phyloP scores from a whole-genome alignment of 2,888 invertebrate species.

The Emesis russula region DNA sequence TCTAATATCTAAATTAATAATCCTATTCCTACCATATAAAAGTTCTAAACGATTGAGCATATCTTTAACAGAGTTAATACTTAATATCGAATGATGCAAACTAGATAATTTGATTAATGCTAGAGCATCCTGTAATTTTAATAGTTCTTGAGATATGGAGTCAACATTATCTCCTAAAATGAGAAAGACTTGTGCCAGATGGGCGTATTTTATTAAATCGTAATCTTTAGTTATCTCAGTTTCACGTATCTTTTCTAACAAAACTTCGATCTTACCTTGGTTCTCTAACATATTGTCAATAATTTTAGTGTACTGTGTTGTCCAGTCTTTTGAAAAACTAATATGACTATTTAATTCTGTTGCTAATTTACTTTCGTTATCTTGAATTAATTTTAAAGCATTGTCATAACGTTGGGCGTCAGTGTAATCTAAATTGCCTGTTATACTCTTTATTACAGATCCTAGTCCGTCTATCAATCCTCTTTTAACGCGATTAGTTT shows the following conservation, averaged over 20 bases:
- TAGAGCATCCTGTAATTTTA: slow-evolving; percentile 68
- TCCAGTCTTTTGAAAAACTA: too few relatives aligned
- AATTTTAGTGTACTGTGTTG: too few relatives aligned
- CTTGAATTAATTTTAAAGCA: too few relatives aligned
- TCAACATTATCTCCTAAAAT: too few relatives aligned
- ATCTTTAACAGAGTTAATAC: slow-evolving; percentile 47
- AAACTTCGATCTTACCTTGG: slow-evolving; percentile 13
- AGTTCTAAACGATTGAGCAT: slow-evolving; percentile 61
- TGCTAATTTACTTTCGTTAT: too few relatives aligned
- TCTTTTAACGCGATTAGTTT: too few relatives aligned
- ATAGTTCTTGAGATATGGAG: slow-evolving; percentile 53
- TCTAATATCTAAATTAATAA: slow-evolving; percentile 58
- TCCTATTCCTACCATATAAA: slow-evolving; percentile 43
- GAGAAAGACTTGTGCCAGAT: slow-evolving; percentile 40
- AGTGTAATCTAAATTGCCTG: too few relatives aligned
- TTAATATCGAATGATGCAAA: background rate
- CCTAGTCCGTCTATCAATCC: too few relatives aligned
- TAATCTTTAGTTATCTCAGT: slow-evolving; percentile 25
- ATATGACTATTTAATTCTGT: too few relatives aligned
- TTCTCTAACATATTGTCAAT: background rate
- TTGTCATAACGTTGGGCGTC: too few relatives aligned
- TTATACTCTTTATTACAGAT: too few relatives aligned
- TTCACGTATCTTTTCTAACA: background rate
- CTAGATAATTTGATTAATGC: slow-evolving; percentile 42
- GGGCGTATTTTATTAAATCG: slow-evolving; percentile 68